phyloP scores from a whole-genome alignment of 2,113 vertebrate genomes.

The Clarias macrocephalus region DNA sequence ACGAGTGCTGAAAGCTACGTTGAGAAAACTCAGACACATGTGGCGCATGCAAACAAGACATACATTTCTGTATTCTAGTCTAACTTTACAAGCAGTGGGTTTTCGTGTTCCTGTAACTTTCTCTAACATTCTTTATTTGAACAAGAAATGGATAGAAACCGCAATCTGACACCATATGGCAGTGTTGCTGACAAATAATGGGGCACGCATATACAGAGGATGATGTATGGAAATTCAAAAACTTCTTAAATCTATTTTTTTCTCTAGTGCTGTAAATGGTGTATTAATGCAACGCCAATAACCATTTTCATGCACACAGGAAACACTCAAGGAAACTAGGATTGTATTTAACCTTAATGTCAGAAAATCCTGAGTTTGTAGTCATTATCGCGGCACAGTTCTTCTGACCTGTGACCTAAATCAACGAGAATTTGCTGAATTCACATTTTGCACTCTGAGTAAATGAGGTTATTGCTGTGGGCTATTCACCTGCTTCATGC shows the following conservation, averaged over 20 bases:
- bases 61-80: not conserved
- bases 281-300: not conserved
- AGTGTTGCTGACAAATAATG: not conserved
- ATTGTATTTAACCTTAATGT: not conserved
- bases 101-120: not conserved
- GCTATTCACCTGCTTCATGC: not conserved
- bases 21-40: not conserved
- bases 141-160: not conserved
- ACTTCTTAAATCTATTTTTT: not conserved
- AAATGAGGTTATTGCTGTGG: constrained; percentile 11
- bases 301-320: too few relatives aligned
- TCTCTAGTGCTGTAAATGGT: not conserved
- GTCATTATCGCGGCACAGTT: not conserved
- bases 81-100: not conserved
- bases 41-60: not conserved
- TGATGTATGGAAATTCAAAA: not conserved
- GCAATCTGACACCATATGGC: not conserved
- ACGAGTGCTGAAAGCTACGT: constrained; percentile 1
- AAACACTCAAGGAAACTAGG: too few relatives aligned
- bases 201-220: not conserved
- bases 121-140: not conserved
- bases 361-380: not conserved
- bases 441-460: not conserved
- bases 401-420: not conserved
- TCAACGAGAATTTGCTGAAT: not conserved